Evolutionary conservation across 1,140 invertebrate genomes (phyloP).

Genomic region (Cepaea nemoralis): DNA sequence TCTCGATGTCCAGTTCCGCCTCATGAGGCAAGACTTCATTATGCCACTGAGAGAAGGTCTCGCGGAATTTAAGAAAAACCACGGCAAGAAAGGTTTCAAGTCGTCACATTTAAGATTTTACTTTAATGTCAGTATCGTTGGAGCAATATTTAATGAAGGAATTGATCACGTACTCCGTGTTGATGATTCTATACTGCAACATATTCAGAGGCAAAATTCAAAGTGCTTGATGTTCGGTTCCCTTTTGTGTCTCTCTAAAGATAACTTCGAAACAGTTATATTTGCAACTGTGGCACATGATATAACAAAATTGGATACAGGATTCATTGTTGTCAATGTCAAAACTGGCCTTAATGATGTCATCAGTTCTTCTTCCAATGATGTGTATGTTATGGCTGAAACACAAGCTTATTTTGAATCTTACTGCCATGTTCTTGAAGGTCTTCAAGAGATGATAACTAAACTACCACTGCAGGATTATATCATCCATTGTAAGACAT

Average conservation of each 20-base stretch:
- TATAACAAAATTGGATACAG: constrained; percentile 51
- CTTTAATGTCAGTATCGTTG: constrained; percentile 52
- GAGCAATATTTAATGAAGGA: constrained; percentile 41
- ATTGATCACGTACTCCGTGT: constrained; percentile 58
- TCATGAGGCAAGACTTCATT: constrained; percentile 81
- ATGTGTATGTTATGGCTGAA: constrained; percentile 69
- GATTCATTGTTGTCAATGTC: constrained; percentile 66
- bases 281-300: constrained; percentile 79
- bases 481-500: constrained; percentile 58
- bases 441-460: constrained; percentile 64
- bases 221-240: constrained; percentile 81
- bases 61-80: constrained; percentile 43
- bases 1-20: constrained; percentile 82
- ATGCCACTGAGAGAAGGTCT: constrained; percentile 70
- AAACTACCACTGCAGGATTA: constrained; percentile 66
- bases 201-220: constrained; percentile 66
- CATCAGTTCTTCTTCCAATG: not conserved
- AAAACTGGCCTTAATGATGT: constrained; percentile 26
- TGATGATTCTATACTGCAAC: constrained; percentile 50
- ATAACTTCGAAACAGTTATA: constrained; percentile 79
- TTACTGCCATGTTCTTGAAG: constrained; percentile 72
- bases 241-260: constrained; percentile 79
- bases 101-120: constrained; percentile 43
- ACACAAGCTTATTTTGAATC: constrained; percentile 74
- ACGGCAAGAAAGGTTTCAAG: no score